Base-by-base conservation (phyloP, 2,888 invertebrate species). In the Drosophila setosimentum region DNA sequence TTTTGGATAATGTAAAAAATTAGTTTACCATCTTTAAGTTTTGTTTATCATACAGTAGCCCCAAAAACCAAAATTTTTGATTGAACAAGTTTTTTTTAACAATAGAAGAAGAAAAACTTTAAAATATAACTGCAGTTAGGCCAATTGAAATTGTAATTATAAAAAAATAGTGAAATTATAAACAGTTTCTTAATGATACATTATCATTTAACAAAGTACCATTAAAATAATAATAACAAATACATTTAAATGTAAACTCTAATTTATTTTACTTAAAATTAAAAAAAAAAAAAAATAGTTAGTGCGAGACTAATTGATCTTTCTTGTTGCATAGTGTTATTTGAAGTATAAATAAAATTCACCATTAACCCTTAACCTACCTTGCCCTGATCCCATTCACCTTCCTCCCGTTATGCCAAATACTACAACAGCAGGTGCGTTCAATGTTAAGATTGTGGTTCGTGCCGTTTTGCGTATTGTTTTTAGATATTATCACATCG, bases 401-500 rank as follows among this genome's bases (percentile, higher is more conserved):
- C 68, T 21, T 11, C 75, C 74, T 71, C 76, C 82, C 71, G 63
- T 70, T 65, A 77, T 70, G 69, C 76, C 75, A 82, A 83, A 74
- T 60, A 73, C 59, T 66, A 68, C 40, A 68, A 66, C 33, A 48
- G 63, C 40, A 68, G 62, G 21, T 37, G 49, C 49, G 67, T 42
- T 73, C 69, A 67, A 64, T 72, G 63, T 68, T 69, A 61, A 67
- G 42, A 60, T 62, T 55, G 48, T 61, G 67, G 63, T 73, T 79
- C 83, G 73, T 75, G 78, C 73, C 80, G 85, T 83, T 45, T 86
- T 57, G 57, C 50, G 30, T 49, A 6, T 49, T 53, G 40, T 62
- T 66, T 33, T 42, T 60, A 77, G 83, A 89, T 88, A 80, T 89
- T 89, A 89, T 90, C 88, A 90, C 89, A 85, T 89, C 85, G 79